Conservation (phyloP, 35 echinoderm and acorn worm genomes). For the Chiridota heheva region DNA sequence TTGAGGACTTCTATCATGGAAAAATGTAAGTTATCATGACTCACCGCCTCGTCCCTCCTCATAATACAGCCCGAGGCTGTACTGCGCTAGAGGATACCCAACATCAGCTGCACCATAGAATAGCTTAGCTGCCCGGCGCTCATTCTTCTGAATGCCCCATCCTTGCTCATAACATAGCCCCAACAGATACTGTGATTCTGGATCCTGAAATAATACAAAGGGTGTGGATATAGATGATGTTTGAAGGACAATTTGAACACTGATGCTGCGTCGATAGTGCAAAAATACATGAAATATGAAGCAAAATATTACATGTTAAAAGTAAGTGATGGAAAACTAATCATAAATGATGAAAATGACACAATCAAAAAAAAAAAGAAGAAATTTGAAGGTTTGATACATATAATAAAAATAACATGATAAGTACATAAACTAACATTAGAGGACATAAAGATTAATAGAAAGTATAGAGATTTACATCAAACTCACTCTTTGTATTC, state of each 20-base stretch:
- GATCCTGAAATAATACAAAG: constrained; percentile 65
- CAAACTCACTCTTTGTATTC: too few species aligned
- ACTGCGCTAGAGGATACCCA: constrained; percentile 57
- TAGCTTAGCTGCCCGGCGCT: constrained; percentile 52
- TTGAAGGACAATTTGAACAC: not conserved
- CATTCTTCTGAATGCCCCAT: constrained; percentile 61
- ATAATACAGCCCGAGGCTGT: constrained; percentile 63
- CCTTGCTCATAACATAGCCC: constrained; percentile 91
- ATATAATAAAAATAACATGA: too few species aligned
- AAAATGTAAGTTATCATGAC: not conserved
- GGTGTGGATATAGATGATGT: not conserved
- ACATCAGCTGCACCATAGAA: constrained; percentile 70
- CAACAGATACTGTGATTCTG: constrained; percentile 73
- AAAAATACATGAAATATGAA: not conserved
- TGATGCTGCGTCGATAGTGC: not conserved
- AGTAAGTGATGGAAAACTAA: too few species aligned
- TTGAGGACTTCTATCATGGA: not conserved
- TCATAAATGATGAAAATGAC: too few species aligned
- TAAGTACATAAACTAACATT: too few species aligned
- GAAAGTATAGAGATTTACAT: too few species aligned
- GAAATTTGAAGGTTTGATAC: too few species aligned
- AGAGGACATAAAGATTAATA: too few species aligned
- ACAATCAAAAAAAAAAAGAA: too few species aligned
- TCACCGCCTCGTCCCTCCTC: constrained; percentile 61
- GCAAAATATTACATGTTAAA: not conserved